Evolutionary conservation across 1,140 invertebrate species (phyloP), one percentile per base, ranked within the genome.

Genomic region (Brachionus calyciflorus): DNA sequence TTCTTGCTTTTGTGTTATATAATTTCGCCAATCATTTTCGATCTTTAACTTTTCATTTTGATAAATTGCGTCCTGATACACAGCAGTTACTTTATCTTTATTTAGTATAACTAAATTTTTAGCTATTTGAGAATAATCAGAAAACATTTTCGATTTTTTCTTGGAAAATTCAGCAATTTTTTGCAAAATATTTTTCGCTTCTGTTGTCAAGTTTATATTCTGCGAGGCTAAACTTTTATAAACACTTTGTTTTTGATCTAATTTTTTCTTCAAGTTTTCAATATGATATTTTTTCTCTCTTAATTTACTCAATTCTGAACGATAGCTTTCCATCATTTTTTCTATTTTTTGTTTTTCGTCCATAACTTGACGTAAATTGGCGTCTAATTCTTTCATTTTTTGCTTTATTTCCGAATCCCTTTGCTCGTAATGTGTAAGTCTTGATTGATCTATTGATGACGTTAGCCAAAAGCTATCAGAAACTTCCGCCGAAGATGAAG

Each of bases 331-430:
- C 17, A 33, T 33, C 46, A 40, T 40, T 49, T 55, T 55, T 24
- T 73, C 69, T 3, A 73, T 46, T 73, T 73, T 49, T 55, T 73
- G 46, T 21, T 73, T 73, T 55, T 73, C 69, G 46, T 49, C 51
- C 21, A 55, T 37, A 41, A 51, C 33, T 55, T 73, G 28, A 10
- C 40, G 69, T 17, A 73, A 55, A 73, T 14, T 46, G 24, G n/a
- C 17, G 3, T 55, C 51, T 24, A 73, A 51, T 10, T 73, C 28
- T 55, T 73, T 49, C 12, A 73, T n/a, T 14, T 17, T 17, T 6
- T 17, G 9, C 24, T 73, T 49, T n/a, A 73, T 73, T 30, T 73
- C 69, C 17, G 10, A 1, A 21, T 73, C 46, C 28, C 46, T 49
- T 17, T 19, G 9, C n/a, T 73, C 46, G 33, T 37, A 55, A 1